Base-by-base conservation (phyloP, 2,797 vertebrate species). In the Pipistrellus kuhlii region DNA sequence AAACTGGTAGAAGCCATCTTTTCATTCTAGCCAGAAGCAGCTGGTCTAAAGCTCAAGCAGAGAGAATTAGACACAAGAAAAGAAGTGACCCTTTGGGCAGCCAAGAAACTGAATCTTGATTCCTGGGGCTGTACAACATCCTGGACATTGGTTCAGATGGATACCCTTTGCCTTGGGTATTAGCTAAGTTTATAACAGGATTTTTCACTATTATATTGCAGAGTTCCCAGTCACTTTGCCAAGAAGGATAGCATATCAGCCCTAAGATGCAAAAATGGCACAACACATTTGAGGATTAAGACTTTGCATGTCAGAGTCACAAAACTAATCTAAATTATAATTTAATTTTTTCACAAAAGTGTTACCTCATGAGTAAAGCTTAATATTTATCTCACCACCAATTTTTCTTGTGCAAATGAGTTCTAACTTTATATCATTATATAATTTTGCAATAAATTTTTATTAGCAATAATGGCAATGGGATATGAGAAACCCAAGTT, bases 261-360 rank as follows among this genome's bases (percentile, higher is more conserved):
- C 2, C 89, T 80, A 90, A 88, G 41, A 30, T 73, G 25, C 3
- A 72, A 14, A 72, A 85, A 78, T 38, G 35, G 1, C 30, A 30
- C 23, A 53, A 73, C 2, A n/a, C 41, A 69, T 69, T 85, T 17
- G 17, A 75, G 2, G 18, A 81, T 64, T 75, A 25, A 88, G 12
- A 48, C 13, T 90, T 88, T 71, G 17, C 3, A 51, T 71, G 5
- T n/a, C 17, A 35, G 13, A 90, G 12, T 17, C 48, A 75, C 15
- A 71, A 55, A 73, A 62, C 30, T 68, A 48, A 64, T 64, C 25
- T n/a, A 81, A 87, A 75, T 69, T 38, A 62, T 46, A 91, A 83
- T 78, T 85, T 78, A 78, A 5, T 93, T 84, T 3, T 86, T 46
- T 73, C 64, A 88, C 71, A 8, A 93, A 84, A 32, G 62, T 59